Evolutionary conservation across 2,113 vertebrate genomes (phyloP).

Genomic region (Nasalis larvatus): DNA sequence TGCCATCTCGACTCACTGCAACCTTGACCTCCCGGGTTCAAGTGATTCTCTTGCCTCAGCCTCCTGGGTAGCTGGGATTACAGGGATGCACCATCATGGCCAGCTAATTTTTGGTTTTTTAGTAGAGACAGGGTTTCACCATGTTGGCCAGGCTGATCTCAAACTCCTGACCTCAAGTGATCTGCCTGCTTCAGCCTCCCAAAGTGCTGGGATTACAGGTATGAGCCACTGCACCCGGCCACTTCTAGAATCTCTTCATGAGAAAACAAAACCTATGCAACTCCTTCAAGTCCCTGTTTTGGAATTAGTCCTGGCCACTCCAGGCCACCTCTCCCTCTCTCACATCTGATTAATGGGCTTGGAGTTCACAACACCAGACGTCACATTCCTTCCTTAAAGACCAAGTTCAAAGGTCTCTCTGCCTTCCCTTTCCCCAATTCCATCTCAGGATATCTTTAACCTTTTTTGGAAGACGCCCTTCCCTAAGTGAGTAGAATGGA

Average conservation of each 20-base stretch:
- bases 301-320: background rate
- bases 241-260: background rate
- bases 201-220: background rate
- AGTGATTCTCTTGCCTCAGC: background rate
- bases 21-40: background rate
- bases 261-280: background rate
- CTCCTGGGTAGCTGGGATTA: background rate
- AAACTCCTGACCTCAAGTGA: background rate
- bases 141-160: background rate
- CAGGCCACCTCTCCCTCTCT: rapidly evolving
- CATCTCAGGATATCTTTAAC: background rate
- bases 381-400: background rate
- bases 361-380: background rate
- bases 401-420: background rate
- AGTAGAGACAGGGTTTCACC: background rate
- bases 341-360: background rate
- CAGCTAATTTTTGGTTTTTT: rapidly evolving
- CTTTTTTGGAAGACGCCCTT: constrained; percentile 51
- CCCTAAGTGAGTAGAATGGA: constrained; percentile 12
- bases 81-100: background rate
- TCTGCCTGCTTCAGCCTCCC: background rate
- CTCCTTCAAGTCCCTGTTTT: background rate
- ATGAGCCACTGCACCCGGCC: background rate
- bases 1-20: background rate
- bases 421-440: background rate